Evolutionary conservation across 2,888 invertebrate species (phyloP), one percentile per base, ranked within the genome.

Genomic region (Portevinia maculata): DNA sequence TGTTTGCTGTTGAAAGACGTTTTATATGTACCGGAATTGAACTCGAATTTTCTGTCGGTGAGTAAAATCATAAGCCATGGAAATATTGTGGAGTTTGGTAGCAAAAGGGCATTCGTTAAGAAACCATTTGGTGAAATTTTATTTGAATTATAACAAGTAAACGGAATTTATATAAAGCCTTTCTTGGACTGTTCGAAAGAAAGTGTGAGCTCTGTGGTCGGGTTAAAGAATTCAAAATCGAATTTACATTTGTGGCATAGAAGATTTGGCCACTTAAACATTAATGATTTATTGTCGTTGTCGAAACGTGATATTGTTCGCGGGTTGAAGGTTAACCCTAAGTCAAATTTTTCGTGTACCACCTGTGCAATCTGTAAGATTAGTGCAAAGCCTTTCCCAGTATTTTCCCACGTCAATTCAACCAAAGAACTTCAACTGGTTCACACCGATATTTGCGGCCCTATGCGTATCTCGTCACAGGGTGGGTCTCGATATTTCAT

Each of bases 241-340:
- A 1, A 17, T 41, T 41, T 19, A 44, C 50, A 57, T n/a, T 15
- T 83, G 15, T 76, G 71, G 71, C 76, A 76, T 41, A 62, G 46
- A 24, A 34, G 69, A 17, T 84, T 52, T 48, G 73, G 83, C 8
- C 73, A 73, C 48, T 46, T 70, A 37, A 83, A 83, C 50, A 24
- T 44, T 19, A 13, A 55, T 24, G 67, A 83, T 28, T 71, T 83
- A n/a, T 24, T 19, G 15, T 53, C 15, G 50, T 32, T 74, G 48
- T 69, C 73, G 15, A 78, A 52, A 28, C 19, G 57, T 30, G 60
- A 60, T 9, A 67, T 69, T 30, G 79, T 73, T n/a, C 48, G 59
- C 1, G 67, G 55, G 8, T 24, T 73, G 46, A 50, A 41, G 37
- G 41, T 69, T 0, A 21, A 48, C 7, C 48, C 24, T 3, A 24